These are phyloP conservation scores for Lumbricus terrestris DNA, from an alignment of 2,888 invertebrate species.

Conservation along the genomic window DNA sequence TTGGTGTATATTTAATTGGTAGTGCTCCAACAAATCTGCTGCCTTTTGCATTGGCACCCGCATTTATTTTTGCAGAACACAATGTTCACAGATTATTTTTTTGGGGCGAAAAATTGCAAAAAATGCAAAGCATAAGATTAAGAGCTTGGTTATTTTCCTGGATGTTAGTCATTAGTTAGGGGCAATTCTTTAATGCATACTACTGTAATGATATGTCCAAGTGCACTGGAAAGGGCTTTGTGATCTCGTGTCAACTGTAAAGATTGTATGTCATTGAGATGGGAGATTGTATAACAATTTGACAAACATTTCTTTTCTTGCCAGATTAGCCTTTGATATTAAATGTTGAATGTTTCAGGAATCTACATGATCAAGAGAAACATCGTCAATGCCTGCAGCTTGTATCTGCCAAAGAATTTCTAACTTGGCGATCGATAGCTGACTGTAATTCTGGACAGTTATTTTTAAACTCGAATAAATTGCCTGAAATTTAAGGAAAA, in stretches of 20 bases:
- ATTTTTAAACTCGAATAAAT: not conserved
- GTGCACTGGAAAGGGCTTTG: not conserved
- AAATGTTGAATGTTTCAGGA: slow-evolving; percentile 43
- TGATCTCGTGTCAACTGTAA: not conserved
- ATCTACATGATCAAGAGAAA: slow-evolving; percentile 88
- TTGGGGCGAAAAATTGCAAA: no score
- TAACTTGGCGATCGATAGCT: not conserved
- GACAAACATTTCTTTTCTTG: not conserved
- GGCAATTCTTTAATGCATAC: no score
- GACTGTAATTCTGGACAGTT: not conserved
- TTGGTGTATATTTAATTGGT: no score
- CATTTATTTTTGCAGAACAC: no score
- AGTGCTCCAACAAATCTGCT: no score
- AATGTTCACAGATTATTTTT: no score
- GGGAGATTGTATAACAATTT: not conserved
- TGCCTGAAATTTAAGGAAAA: no score
- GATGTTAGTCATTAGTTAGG: no score
- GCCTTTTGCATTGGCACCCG: no score
- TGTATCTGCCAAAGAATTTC: slow-evolving; percentile 72
- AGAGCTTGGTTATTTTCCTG: no score
- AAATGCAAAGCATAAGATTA: no score
- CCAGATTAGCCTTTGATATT: not conserved
- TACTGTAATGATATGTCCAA: not conserved
- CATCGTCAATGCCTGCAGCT: slow-evolving; percentile 98
- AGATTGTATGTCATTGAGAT: not conserved